These are phyloP conservation scores for Sturnira hondurensis DNA, from an alignment of 2,113 vertebrate genomes.

Conservation along the genomic window DNA sequence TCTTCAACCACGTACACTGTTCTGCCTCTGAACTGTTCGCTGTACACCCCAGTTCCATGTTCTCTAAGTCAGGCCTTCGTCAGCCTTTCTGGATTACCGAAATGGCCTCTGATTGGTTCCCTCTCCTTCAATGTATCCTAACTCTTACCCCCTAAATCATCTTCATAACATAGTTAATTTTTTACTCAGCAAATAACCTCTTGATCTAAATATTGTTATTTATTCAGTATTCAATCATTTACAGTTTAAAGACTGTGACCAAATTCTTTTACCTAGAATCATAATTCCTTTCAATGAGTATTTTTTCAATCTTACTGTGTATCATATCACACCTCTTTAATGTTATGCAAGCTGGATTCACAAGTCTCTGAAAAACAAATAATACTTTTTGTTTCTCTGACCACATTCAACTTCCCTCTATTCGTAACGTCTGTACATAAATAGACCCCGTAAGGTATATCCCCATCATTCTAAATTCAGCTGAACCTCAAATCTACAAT, in stretches of 20 bases:
- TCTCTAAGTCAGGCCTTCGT: background rate
- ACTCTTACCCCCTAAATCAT: background rate
- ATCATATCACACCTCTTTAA: background rate
- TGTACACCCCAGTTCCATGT: background rate
- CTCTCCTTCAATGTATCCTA: background rate
- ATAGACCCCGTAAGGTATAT: background rate
- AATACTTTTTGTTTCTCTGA: background rate
- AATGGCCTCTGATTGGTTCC: background rate
- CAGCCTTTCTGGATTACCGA: background rate
- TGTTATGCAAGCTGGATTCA: background rate
- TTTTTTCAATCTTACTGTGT: background rate
- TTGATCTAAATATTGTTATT: background rate
- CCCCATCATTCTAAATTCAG: background rate
- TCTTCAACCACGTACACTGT: no score
- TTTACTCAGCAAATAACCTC: background rate
- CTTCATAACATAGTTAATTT: background rate
- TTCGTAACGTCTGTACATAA: background rate
- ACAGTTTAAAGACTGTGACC: background rate
- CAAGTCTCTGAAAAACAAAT: background rate
- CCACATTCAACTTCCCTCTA: background rate
- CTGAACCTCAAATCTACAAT: background rate
- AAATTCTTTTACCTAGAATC: background rate
- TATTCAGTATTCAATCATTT: background rate
- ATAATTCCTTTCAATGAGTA: background rate
- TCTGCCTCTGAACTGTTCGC: background rate